A percentile compares a stretch with the other conserved stretches of the same genome.
phyloP scores from a whole-genome alignment of 2,888 invertebrate genomes.

The Linyphia triangularis region DNA sequence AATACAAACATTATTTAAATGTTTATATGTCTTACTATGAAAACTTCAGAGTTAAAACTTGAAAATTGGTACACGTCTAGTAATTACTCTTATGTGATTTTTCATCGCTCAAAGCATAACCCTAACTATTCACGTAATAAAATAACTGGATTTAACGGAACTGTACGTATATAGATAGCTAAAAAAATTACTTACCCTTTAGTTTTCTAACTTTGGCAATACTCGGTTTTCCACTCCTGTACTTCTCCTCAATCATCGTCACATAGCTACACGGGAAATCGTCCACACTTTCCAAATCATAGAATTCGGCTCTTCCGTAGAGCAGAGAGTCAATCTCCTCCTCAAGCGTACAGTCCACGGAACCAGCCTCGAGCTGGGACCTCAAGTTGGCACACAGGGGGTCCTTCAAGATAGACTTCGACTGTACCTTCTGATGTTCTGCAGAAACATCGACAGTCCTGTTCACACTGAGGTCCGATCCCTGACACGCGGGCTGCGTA shows the following conservation, averaged over 20 bases:
- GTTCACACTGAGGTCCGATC: not conserved
- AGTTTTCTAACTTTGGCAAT: constrained; percentile 73
- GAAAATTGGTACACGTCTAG: no score
- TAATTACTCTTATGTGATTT: no score
- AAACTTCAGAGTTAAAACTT: no score
- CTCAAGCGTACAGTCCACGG: constrained; percentile 76
- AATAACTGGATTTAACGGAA: no score
- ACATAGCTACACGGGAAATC: constrained; percentile 77
- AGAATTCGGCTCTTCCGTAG: constrained; percentile 77
- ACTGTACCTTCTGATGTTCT: constrained; percentile 43
- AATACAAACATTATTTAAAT: no score
- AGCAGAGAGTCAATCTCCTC: constrained; percentile 78
- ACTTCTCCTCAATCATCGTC: constrained; percentile 77
- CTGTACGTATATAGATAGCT: not conserved
- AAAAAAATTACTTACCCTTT: constrained; percentile 56
- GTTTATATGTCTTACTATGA: no score
- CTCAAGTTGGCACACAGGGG: constrained; percentile 77
- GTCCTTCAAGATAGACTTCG: constrained; percentile 77
- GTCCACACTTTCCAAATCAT: constrained; percentile 75
- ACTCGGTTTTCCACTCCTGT: constrained; percentile 75
- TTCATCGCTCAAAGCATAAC: no score
- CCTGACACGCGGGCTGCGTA: constrained; percentile 1
- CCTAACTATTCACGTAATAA: no score
- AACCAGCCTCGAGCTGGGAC: constrained; percentile 74
- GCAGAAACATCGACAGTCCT: not conserved